A percentile compares a stretch with the other conserved stretches of the same genome.
Conservation (phyloP, 2,888 invertebrate genomes). For the Didymodactylos carnosus region DNA sequence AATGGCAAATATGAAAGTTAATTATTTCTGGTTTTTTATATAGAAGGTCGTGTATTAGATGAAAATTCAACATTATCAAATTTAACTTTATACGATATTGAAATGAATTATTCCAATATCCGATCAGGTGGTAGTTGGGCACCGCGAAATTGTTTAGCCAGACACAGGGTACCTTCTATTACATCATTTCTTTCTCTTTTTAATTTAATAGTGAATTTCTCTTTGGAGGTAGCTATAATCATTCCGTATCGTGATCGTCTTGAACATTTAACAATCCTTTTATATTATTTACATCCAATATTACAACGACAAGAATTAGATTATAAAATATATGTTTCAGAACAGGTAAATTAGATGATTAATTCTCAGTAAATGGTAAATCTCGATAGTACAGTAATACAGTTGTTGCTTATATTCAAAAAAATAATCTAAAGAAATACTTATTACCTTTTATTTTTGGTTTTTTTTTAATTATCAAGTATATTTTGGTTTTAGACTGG, state of each 20-base stretch:
- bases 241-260: slow-evolving; percentile 35
- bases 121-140: slow-evolving; percentile 9
- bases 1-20: not conserved
- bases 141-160: slow-evolving; percentile 4
- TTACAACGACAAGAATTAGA: slow-evolving; percentile 38
- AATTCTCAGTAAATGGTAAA: not conserved
- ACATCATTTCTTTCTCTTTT: not conserved
- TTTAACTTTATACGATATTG: not conserved
- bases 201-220: not conserved
- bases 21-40: not conserved
- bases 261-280: slow-evolving; percentile 35
- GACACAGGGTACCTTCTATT: slow-evolving; percentile 8
- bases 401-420: not conserved
- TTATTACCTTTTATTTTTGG: too few species aligned
- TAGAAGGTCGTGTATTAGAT: not conserved
- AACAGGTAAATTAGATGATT: slow-evolving; percentile 32
- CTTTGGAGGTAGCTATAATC: slow-evolving; percentile 23
- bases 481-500: slow-evolving; percentile 40
- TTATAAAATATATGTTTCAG: slow-evolving; percentile 39
- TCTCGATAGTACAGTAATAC: not conserved
- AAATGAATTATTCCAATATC: not conserved
- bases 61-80: not conserved
- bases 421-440: not conserved
- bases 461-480: too few species aligned
- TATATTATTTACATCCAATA: slow-evolving; percentile 38